Conservation (phyloP, 2,113 vertebrate species). For the Leucosticte australis region DNA sequence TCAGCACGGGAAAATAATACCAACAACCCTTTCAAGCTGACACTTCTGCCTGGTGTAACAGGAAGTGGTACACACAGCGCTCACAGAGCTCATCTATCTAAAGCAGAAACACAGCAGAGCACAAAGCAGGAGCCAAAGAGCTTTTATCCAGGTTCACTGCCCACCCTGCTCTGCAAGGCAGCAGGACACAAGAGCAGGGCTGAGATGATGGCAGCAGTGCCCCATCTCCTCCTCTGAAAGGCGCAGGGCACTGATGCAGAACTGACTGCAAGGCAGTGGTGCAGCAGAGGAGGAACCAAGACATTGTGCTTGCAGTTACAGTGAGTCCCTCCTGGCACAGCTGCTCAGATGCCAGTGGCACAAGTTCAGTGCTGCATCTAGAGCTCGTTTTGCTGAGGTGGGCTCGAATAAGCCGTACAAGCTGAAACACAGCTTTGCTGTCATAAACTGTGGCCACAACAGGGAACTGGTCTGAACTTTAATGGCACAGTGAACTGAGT, state of each 20-base stretch:
- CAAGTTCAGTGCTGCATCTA: not conserved
- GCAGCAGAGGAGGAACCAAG: not conserved
- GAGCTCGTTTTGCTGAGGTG: not conserved
- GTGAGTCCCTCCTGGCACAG: not conserved
- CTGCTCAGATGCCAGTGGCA: not conserved
- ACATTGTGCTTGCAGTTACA: rapidly evolving
- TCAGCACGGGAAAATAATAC: not conserved
- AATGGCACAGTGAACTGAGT: not conserved
- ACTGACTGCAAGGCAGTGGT: not conserved
- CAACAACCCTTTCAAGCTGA: not conserved
- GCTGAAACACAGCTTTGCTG: not conserved
- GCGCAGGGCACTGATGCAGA: not conserved
- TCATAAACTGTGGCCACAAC: not conserved
- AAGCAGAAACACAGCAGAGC: not conserved
- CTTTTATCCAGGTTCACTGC: not conserved
- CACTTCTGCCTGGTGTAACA: not conserved
- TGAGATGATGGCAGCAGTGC: not conserved
- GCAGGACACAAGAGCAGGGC: not conserved
- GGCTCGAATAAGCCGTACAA: not conserved
- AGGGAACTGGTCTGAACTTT: not conserved
- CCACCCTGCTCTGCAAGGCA: not conserved
- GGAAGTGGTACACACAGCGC: not conserved
- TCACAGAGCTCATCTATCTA: not conserved
- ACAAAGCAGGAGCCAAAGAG: not conserved
- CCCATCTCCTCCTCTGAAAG: not conserved